A percentile compares a stretch with the other conserved stretches of the same genome.
Conservation (phyloP, 2,113 vertebrate genomes). For the Colistium nudipinnis region DNA sequence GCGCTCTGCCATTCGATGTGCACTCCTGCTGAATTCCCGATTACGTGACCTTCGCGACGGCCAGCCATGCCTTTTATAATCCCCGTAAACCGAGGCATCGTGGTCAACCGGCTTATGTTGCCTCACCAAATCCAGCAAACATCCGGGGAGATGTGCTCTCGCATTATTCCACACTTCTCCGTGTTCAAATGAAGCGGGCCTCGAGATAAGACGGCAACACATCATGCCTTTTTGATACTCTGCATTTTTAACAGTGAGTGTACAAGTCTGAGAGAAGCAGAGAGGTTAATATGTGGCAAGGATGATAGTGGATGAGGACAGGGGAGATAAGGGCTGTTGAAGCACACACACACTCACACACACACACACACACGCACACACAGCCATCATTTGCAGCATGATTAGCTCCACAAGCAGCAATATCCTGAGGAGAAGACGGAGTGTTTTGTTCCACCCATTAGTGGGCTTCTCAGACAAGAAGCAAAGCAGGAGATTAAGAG, state of each 20-base stretch:
- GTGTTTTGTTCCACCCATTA: slow-evolving; percentile 69
- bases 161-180: slow-evolving; percentile 17
- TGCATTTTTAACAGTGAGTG: slow-evolving; percentile 20
- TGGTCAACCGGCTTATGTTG: slow-evolving; percentile 38
- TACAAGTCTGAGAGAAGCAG: slow-evolving; percentile 11
- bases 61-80: slow-evolving; percentile 23
- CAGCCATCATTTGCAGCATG: slow-evolving; percentile 55
- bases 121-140: slow-evolving; percentile 10
- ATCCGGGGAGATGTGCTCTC: slow-evolving; percentile 19
- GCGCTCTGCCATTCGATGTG: neutral
- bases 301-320: slow-evolving; percentile 37
- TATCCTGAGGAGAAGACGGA: slow-evolving; percentile 61
- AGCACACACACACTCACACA: slow-evolving; percentile 1
- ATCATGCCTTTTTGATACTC: slow-evolving; percentile 15
- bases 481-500: slow-evolving; percentile 62
- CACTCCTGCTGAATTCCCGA: slow-evolving; percentile 5
- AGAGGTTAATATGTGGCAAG: slow-evolving; percentile 47
- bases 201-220: slow-evolving; percentile 31
- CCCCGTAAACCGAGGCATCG: slow-evolving; percentile 9
- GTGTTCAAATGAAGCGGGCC: slow-evolving; percentile 11
- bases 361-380: slow-evolving; percentile 1
- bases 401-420: slow-evolving; percentile 69
- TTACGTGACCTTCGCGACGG: slow-evolving; percentile 36
- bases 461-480: slow-evolving; percentile 42
- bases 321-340: slow-evolving; percentile 45